Conservation (phyloP, 2,888 invertebrate genomes). For the Drosophila fungiperda region DNA sequence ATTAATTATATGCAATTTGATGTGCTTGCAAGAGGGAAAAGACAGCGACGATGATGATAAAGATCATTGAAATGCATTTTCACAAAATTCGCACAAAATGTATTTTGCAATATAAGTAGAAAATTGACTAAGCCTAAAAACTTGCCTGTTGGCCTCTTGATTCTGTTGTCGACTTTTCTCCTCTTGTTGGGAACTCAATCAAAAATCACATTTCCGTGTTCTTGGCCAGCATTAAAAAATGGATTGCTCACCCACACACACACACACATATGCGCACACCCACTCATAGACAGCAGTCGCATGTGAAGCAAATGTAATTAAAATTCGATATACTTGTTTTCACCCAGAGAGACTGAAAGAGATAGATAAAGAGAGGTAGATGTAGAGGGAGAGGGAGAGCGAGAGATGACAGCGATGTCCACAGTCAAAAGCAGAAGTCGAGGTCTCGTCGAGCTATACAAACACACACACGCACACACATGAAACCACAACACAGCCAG, state of each 20-base stretch:
- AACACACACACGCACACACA: conserved; percentile 21
- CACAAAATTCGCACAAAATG: conserved; percentile 13
- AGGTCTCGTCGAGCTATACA: conserved; percentile 47
- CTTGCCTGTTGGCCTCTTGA: conserved; percentile 16
- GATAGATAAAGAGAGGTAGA: conserved; percentile 15
- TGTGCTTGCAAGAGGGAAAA: conserved; percentile 7
- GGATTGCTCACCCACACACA: conserved; percentile 29
- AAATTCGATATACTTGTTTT: conserved; percentile 82
- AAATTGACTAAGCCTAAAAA: conserved; percentile 36
- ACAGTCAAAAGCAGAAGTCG: conserved; percentile 25
- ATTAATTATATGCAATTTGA: conserved; percentile 38
- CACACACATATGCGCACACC: not conserved
- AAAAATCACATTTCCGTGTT: conserved; percentile 77
- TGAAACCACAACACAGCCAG: conserved; percentile 16
- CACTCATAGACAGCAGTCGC: conserved; percentile 27
- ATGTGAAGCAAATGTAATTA: conserved; percentile 78
- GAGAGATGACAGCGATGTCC: conserved; percentile 36
- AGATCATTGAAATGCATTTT: conserved; percentile 29
- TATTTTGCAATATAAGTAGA: conserved; percentile 33
- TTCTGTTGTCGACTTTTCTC: conserved; percentile 18
- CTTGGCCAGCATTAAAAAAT: conserved; percentile 54
- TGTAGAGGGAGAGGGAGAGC: not conserved
- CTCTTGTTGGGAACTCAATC: conserved; percentile 69
- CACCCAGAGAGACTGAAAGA: conserved; percentile 61
- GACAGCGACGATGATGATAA: not conserved